Conservation (phyloP, 1,140 invertebrate species). For the Neotoxoptera formosana region DNA sequence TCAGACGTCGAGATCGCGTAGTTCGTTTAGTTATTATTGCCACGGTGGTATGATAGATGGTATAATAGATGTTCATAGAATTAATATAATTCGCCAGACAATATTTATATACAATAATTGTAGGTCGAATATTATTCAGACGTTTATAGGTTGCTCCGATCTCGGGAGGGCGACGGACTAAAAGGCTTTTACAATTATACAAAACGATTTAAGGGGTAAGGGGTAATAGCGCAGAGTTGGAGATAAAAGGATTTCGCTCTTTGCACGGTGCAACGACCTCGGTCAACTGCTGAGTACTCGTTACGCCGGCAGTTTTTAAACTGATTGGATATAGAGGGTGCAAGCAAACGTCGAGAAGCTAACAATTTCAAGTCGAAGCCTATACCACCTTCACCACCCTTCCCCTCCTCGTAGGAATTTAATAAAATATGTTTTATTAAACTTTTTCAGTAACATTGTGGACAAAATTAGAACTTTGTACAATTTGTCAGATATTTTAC, state of each 20-base stretch:
- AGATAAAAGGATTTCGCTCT: not conserved
- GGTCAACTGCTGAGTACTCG: not conserved
- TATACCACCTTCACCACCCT: not conserved
- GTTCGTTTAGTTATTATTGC: not conserved
- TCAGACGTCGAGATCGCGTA: not conserved
- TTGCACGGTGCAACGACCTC: not conserved
- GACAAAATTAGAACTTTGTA: too few species aligned
- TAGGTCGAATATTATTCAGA: not conserved
- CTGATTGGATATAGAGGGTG: not conserved
- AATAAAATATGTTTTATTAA: not conserved
- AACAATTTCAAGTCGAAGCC: not conserved
- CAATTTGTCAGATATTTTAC: not conserved
- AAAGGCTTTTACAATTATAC: not conserved
- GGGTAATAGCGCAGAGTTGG: not conserved
- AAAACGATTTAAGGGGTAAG: not conserved
- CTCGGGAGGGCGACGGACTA: not conserved
- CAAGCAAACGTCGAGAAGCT: not conserved
- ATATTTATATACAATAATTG: not conserved
- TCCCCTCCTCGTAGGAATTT: not conserved
- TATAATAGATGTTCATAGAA: not conserved
- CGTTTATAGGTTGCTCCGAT: not conserved
- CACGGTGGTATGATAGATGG: not conserved
- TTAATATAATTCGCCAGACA: not conserved
- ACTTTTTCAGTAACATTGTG: not conserved
- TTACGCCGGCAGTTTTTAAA: not conserved